Conservation (phyloP, 2,113 vertebrate species). For the Azemiops feae region DNA sequence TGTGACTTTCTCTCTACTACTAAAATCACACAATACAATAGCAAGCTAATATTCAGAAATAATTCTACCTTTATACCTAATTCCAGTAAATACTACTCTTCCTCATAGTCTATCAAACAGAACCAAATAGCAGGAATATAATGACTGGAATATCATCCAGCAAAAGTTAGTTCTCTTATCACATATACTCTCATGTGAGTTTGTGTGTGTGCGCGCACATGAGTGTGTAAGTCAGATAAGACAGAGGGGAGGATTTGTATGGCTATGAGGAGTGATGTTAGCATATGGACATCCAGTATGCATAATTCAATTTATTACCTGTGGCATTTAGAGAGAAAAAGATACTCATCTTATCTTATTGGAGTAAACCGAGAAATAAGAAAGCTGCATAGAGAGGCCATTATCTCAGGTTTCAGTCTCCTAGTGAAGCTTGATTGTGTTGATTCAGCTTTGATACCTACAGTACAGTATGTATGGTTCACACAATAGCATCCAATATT, state of each 20-base stretch:
- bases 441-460: not conserved
- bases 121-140: not conserved
- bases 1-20: not conserved
- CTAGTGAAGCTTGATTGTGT: not conserved
- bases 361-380: not conserved
- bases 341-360: not conserved
- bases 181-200: not conserved
- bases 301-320: not conserved
- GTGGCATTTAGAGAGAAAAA: not conserved
- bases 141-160: not conserved
- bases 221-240: not conserved
- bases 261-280: not conserved
- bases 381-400: not conserved
- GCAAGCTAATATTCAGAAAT: not conserved
- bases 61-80: not conserved
- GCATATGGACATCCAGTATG: not conserved
- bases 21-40: not conserved
- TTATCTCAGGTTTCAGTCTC: not conserved
- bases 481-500: not conserved
- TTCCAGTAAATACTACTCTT: not conserved
- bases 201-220: accelerated
- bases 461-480: not conserved
- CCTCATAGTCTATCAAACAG: not conserved
- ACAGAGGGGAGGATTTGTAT: not conserved
- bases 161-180: not conserved